Evolutionary conservation across 2,797 vertebrate genomes (phyloP).

Genomic region (Alauda arvensis): DNA sequence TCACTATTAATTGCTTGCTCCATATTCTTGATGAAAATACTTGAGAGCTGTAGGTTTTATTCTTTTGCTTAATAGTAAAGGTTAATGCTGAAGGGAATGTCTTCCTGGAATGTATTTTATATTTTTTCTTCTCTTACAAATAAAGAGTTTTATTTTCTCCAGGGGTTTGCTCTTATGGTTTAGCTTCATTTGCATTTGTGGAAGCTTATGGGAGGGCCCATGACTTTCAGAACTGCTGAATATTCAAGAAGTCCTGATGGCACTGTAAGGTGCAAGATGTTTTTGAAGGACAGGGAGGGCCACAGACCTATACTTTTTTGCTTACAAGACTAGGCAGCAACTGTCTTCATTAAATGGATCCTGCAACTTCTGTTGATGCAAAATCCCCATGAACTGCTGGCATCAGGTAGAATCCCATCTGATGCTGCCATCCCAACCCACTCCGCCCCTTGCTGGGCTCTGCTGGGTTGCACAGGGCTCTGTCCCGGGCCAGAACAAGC

Average conservation of each 20-base stretch:
- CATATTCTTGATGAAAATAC: neutral
- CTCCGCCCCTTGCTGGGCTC: fast-evolving
- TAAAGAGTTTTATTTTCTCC: neutral
- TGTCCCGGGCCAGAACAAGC: neutral
- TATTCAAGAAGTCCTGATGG: neutral
- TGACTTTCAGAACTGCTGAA: neutral
- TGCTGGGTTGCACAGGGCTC: neutral
- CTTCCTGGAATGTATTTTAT: neutral
- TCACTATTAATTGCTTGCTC: neutral
- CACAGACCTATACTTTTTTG: neutral
- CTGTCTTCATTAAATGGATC: neutral
- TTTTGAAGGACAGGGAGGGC: neutral
- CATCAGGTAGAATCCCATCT: too few relatives aligned
- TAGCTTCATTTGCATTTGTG: neutral
- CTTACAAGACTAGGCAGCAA: neutral
- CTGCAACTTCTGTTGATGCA: neutral
- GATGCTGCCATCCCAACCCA: fast-evolving
- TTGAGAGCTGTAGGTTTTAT: neutral
- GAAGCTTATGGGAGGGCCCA: neutral
- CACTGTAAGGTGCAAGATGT: neutral
- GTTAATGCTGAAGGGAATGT: neutral
- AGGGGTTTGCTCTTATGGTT: neutral
- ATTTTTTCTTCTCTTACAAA: neutral
- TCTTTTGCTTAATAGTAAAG: conserved; percentile 1
- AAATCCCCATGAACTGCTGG: fast-evolving